These are phyloP conservation scores for Cantharis nigra DNA, from an alignment of 2,888 invertebrate species.

Conservation along the genomic window DNA sequence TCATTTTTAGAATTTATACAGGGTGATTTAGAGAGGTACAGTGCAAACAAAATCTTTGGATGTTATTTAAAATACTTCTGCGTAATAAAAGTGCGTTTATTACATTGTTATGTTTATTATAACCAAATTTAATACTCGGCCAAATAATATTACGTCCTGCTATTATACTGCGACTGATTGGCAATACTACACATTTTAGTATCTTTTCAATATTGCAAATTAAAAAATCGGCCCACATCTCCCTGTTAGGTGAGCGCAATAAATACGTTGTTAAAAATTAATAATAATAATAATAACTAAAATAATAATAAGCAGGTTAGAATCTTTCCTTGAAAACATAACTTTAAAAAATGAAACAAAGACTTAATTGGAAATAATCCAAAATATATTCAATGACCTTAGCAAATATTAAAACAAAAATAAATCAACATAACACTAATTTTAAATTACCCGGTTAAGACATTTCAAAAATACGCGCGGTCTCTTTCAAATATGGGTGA, in stretches of 20 bases:
- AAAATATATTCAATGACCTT: background rate
- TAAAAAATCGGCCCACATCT: background rate
- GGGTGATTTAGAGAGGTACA: background rate
- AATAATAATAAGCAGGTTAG: background rate
- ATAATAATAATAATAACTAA: background rate
- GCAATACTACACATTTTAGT: no score
- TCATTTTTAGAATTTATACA: background rate
- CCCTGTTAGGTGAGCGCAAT: background rate
- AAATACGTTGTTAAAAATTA: background rate
- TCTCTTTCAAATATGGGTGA: background rate
- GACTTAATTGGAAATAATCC: background rate
- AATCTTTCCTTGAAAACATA: background rate
- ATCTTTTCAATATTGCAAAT: no score
- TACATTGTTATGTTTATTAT: background rate
- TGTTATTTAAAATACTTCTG: no score
- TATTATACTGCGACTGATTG: background rate
- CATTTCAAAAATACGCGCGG: background rate
- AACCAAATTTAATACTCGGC: background rate
- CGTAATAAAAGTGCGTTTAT: background rate
- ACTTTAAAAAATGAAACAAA: background rate
- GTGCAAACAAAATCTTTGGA: no score
- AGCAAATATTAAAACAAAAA: background rate
- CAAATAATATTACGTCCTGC: background rate
- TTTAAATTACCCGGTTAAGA: background rate
- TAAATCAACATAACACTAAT: background rate